Conservation (phyloP, 2,113 vertebrate species). For the Rallus limicola region DNA sequence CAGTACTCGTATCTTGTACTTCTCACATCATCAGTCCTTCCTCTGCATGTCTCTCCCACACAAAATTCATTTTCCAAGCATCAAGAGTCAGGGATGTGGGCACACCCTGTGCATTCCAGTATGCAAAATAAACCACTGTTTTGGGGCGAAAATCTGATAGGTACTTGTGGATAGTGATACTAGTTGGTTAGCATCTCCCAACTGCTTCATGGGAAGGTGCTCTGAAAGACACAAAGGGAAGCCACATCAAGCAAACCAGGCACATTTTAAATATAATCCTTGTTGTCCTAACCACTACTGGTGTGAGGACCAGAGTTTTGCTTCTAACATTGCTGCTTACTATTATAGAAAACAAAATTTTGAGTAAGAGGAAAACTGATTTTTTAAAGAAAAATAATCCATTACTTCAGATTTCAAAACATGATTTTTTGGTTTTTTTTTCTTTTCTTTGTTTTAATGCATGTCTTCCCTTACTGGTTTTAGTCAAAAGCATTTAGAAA, state of each 20-base stretch:
- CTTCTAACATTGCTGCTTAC: neutral
- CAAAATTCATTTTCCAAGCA: neutral
- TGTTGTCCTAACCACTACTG: neutral
- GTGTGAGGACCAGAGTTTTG: neutral
- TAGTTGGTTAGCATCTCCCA: neutral
- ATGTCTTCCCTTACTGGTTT: neutral
- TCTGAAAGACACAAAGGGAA: neutral
- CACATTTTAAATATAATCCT: neutral
- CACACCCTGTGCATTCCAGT: neutral
- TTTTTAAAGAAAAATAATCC: neutral
- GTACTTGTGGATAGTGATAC: neutral
- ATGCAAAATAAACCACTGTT: neutral
- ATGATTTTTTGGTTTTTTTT: neutral
- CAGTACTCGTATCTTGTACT: neutral
- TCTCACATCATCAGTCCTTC: constrained; percentile 17
- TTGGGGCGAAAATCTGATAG: neutral
- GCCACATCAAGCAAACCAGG: neutral
- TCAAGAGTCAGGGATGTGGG: neutral
- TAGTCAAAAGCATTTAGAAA: neutral
- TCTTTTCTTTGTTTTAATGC: neutral
- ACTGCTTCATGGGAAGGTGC: neutral
- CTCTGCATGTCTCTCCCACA: constrained; percentile 7
- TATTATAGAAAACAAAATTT: neutral
- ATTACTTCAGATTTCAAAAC: neutral
- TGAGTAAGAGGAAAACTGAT: neutral